These are phyloP conservation scores for Coecobrya sp. DNA, from an alignment of 2,888 invertebrate species.

Conservation along the genomic window DNA sequence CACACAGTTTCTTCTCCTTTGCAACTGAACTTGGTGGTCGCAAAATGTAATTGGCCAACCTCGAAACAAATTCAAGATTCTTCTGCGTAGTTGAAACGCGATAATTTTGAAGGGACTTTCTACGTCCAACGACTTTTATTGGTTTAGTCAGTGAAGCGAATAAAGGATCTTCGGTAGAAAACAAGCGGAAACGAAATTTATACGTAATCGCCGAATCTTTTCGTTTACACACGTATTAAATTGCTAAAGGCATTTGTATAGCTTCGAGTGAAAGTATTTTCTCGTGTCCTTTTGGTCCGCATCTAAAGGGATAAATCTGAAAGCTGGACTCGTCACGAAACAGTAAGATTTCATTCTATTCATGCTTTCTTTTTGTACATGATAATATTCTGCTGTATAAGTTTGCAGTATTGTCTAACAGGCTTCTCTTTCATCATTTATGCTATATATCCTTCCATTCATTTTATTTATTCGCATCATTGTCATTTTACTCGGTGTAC, in stretches of 20 bases:
- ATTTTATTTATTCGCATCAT: not conserved
- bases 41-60: slow-evolving; percentile 44
- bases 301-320: slow-evolving; percentile 10
- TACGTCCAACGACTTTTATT: not conserved
- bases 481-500: not conserved
- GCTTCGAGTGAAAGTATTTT: slow-evolving; percentile 46
- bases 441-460: not conserved
- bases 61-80: slow-evolving; percentile 24
- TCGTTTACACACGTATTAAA: not conserved
- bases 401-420: not conserved
- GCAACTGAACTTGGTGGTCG: slow-evolving; percentile 24
- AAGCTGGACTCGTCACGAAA: slow-evolving; percentile 79
- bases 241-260: not conserved
- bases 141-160: slow-evolving; percentile 42
- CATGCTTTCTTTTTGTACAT: not conserved
- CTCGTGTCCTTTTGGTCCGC: not conserved
- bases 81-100: slow-evolving; percentile 30
- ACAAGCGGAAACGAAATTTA: not conserved
- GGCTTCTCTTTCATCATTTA: not conserved
- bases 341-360: slow-evolving; percentile 62
- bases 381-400: not conserved
- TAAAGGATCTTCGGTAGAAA: slow-evolving; percentile 12
- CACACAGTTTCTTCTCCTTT: slow-evolving; percentile 54
- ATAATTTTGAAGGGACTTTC: not conserved
- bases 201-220: slow-evolving; percentile 13